A percentile compares a stretch with the other conserved stretches of the same genome.
phyloP scores from a whole-genome alignment of 2,797 vertebrate species.

The Myotis vivesi region DNA sequence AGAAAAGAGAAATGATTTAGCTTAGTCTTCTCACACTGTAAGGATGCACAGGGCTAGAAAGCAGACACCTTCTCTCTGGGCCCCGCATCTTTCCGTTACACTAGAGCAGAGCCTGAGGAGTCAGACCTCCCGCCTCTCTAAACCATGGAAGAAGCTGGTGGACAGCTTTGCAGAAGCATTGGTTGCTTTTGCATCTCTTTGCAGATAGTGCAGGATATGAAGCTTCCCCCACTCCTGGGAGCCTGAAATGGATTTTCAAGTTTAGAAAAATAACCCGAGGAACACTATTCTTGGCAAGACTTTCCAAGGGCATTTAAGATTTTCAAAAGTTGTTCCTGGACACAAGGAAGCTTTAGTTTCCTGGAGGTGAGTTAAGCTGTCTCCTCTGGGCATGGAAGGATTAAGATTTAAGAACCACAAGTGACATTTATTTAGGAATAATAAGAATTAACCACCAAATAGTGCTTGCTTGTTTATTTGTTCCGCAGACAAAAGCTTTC shows the following conservation, averaged over 20 bases:
- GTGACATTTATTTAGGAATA: conserved; percentile 26
- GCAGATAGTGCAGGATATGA: background rate
- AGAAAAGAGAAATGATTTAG: background rate
- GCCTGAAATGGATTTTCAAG: background rate
- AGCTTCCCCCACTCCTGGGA: background rate
- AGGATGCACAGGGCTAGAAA: background rate
- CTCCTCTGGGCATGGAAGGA: background rate
- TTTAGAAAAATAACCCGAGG: background rate
- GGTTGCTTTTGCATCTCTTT: background rate
- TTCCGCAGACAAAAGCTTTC: background rate
- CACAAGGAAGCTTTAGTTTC: background rate
- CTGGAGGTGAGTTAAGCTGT: background rate
- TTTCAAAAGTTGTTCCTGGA: conserved; percentile 10
- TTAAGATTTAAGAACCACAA: conserved; percentile 30
- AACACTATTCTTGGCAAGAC: background rate
- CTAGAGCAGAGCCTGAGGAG: accelerated
- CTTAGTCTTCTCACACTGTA: background rate
- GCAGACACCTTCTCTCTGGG: background rate
- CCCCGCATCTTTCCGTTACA: background rate
- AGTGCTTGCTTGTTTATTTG: conserved; percentile 17
- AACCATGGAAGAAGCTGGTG: background rate
- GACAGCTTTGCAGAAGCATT: background rate
- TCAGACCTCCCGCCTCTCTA: background rate
- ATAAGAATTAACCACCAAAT: background rate
- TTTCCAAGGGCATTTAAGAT: background rate